Evolutionary conservation across 2,888 invertebrate species (phyloP), one percentile per base, ranked within the genome.

Genomic region (Phengaris arion): DNA sequence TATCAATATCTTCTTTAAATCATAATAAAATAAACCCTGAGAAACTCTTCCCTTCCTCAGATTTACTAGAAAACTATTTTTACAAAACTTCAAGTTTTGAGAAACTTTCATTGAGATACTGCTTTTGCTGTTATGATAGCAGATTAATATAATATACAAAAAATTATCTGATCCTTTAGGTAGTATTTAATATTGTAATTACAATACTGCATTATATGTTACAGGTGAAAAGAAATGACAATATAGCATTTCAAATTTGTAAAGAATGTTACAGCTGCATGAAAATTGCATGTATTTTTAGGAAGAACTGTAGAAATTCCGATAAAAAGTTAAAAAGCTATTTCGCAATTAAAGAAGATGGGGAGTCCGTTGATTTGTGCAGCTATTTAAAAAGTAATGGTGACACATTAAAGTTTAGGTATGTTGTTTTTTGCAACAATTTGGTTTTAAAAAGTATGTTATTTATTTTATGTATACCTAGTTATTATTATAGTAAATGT

Each of bases 251-350:
- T 79, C 92, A 93, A 83, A 79, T 94, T 52, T 94, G 94, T 80
- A 89, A 89, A 81, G 86, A 87, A 55, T 94, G 94, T 79, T 86
- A 85, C 57, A 73, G 84, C 0, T 89, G 86, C 73, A 89, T 94
- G 89, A 90, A 88, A 79, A 77, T 83, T 15, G 86, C 91, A 8
- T 92, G 91, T 79, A 89, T 87, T 77, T 94, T 94, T 80, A 94
- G 92, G 79, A 92, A 93, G 79, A 86, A 86, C 78, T 94, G 94
- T 79, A 83, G 91, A 51, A 84, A 83, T 7, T 90, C 94, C 3
- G 93, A 94, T 77, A 89, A 87, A 77, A 88, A 84, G 74, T 85
- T 90, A 54, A 88, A 84, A 78, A 87, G 83, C 76, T 94, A 86
- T 79, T 70, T 89, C 54, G 82, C 83, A 6, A 74, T 86, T 9